These are phyloP conservation scores for Boleophthalmus pectinirostris DNA, from an alignment of 2,113 vertebrate genomes.

Conservation along the genomic window DNA sequence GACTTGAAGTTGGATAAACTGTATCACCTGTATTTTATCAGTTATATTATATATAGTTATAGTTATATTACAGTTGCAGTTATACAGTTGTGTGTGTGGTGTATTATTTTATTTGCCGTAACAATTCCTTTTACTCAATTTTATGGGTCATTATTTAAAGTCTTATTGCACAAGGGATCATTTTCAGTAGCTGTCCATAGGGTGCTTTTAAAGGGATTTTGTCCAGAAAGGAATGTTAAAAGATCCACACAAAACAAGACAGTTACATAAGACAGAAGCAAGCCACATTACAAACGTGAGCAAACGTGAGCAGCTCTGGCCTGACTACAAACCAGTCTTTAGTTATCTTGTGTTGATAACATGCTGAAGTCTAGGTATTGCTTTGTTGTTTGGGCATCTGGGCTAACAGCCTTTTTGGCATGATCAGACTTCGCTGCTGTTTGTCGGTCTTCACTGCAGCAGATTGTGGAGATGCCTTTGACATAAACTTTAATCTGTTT, in stretches of 20 bases:
- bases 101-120: background rate
- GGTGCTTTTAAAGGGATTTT: too few species aligned
- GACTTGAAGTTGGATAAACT: background rate
- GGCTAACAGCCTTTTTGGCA: background rate
- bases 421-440: background rate
- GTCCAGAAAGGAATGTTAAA: too few species aligned
- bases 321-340: too few species aligned
- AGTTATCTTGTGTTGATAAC: background rate
- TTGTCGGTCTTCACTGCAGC: slow-evolving; percentile 6
- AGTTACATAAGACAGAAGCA: too few species aligned
- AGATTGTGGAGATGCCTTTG: slow-evolving; percentile 6
- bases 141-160: too few species aligned
- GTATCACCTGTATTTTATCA: background rate
- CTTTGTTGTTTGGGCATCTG: background rate
- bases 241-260: too few species aligned
- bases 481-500: slow-evolving; percentile 23
- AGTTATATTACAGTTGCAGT: background rate
- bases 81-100: background rate
- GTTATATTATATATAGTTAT: too few species aligned
- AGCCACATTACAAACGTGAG: background rate
- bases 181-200: too few species aligned
- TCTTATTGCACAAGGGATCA: too few species aligned
- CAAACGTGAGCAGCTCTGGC: background rate
- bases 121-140: background rate
- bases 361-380: background rate